Base-by-base conservation (phyloP, 2,888 invertebrate genomes). In the Bellardia pandia region DNA sequence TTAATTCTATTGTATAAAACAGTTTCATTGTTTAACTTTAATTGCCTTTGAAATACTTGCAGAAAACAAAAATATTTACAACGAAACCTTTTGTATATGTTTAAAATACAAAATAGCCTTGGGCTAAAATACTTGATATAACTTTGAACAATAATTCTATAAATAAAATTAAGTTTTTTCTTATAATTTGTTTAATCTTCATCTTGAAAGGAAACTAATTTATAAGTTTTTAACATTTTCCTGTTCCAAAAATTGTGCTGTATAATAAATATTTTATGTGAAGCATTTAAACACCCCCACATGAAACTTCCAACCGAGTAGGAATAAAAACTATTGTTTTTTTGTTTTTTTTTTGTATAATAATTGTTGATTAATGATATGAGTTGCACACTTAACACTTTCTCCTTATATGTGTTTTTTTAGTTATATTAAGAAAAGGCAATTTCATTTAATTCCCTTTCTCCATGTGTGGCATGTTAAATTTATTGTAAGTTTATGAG, bases 401-500 rank as follows among this genome's bases (percentile, higher is more conserved):
- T 62, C 62, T 30, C 16, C 56, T 13, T 45, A 13, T 40, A 77
- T 64, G n/a, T 23, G 13, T 75, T 2, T 6, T n/a, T 37, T 3
- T 56, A 30, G 23, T 2, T 37, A 51, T 30, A 23, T 23, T 23
- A 23, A 23, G 1, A 23, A 23, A 23, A 23, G 23, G 23, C 23
- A 23, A 23, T 23, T 23, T 23, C 23, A 23, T 56, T 58, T 30
- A 13, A 14, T 5, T 16, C 48, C 23, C n/a, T 13, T 56, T 51
- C 56, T 37, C 33, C 5, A 80, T 58, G 45, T 74, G 69, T 72
- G 81, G 81, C 77, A 77, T 86, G 83, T 77, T 83, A 53, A 83
- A 76, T 83, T 71, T 48, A 77, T 81, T 68, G 60, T 14, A 80
- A 75, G 69, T 69, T 30, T 62, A 74, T 75, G 69, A 72, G 68